phyloP scores from a whole-genome alignment of 2,113 vertebrate genomes.

The Varanus salvator region DNA sequence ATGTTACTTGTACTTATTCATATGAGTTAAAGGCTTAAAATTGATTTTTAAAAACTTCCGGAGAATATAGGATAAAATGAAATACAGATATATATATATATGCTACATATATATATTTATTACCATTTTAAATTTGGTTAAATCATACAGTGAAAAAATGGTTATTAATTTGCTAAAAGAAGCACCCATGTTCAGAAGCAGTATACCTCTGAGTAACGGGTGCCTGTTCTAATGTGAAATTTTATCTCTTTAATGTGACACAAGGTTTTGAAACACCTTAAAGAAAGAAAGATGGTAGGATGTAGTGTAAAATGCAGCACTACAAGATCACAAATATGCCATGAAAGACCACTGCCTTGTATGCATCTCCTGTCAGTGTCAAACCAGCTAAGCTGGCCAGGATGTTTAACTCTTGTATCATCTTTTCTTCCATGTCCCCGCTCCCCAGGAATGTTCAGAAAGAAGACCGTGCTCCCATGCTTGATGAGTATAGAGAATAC shows the following conservation, averaged over 20 bases:
- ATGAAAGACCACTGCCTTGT: background rate
- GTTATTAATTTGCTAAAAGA: background rate
- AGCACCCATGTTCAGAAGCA: background rate
- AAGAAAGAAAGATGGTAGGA: background rate
- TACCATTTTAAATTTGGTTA: background rate
- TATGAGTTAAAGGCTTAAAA: background rate
- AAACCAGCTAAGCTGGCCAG: background rate
- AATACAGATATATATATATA: background rate
- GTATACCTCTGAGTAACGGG: background rate
- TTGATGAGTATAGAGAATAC: conserved; percentile 95
- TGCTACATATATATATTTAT: background rate
- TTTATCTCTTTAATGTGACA: background rate
- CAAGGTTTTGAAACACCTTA: background rate
- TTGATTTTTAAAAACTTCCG: background rate
- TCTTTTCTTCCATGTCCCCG: conserved; percentile 20
- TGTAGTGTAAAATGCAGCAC: background rate
- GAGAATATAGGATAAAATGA: background rate
- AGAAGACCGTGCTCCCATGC: conserved; percentile 93
- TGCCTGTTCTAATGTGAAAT: background rate
- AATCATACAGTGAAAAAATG: background rate
- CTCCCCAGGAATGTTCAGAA: conserved; percentile 89
- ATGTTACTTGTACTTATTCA: background rate
- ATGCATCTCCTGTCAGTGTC: background rate
- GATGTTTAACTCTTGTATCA: conserved; percentile 20
- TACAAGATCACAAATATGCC: background rate